Base-by-base conservation (phyloP, 2,113 vertebrate genomes). In the Turdus rufiventris region DNA sequence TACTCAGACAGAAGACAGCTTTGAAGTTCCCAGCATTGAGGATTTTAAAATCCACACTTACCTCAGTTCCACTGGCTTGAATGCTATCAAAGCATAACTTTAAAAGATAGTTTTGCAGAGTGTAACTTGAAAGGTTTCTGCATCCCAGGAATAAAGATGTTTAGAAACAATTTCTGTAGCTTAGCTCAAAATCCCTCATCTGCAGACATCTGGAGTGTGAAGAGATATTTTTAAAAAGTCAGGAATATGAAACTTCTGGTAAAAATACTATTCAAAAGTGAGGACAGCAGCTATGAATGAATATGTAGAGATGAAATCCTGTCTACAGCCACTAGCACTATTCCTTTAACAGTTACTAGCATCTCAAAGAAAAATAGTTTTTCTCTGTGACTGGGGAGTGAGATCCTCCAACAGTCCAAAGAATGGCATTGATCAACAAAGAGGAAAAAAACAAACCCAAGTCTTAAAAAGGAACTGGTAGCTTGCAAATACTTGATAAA, bases 261-360 rank as follows among this genome's bases (percentile, higher is more conserved):
- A 70, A 95, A 94, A 94, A 84, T 75, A 71, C 34, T 61, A 40
- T 85, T 72, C 75, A 88, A 91, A 93, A 68, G 29, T 88, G 88
- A 61, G 58, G 95, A 94, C 36, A 87, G n/a, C 81, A 96, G 77
- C 94, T 70, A 78, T 91, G 94, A 95, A 94, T 73, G 77, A 89
- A 85, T 57, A 73, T 15, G 31, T 54, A 33, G 47, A 85, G 76
- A 91, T 89, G 13, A 91, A 96, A 85, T 85, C 21, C 63, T 56
- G 28, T 70, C 43, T 94, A 43, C 33, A 92, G n/a, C 38, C 51
- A 36, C 38, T n/a, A 48, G 33, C 12, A 45, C 62, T 65, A 4
- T 78, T 63, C 21, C 58, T 78, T 84, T 36, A 43, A 29, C 40
- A 53, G 53, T n/a, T 50, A 57, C 48, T 24, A 36, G 18, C 29